Evolutionary conservation across 2,113 vertebrate species (phyloP).

Genomic region (Neolamprologus variostigma): DNA sequence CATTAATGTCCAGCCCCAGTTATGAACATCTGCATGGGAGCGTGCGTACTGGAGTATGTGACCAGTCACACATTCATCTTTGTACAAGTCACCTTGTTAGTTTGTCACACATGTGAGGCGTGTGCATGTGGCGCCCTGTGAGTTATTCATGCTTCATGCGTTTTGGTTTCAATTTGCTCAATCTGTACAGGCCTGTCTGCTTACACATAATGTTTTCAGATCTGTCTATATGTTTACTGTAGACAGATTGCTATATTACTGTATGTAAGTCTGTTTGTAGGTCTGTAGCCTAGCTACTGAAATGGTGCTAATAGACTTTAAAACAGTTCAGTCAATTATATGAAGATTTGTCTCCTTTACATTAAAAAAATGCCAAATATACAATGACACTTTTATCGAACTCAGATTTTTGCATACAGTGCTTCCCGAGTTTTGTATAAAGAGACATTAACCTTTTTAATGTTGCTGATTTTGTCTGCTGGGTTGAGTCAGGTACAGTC

Average conservation of each 20-base stretch:
- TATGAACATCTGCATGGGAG: background rate
- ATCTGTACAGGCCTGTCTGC: background rate
- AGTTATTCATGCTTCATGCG: background rate
- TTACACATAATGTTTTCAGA: background rate
- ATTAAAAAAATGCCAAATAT: background rate
- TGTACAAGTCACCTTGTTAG: conserved; percentile 1
- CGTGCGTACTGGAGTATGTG: background rate
- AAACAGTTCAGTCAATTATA: background rate
- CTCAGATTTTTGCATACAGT: background rate
- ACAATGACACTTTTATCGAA: background rate
- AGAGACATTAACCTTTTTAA: background rate
- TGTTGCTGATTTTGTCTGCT: background rate
- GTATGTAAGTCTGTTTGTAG: background rate
- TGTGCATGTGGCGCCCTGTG: background rate
- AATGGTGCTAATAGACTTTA: background rate
- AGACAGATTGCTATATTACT: background rate
- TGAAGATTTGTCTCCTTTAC: background rate
- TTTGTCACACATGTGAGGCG: background rate
- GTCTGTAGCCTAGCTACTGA: background rate
- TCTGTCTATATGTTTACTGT: background rate
- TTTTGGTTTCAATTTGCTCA: background rate
- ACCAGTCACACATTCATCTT: background rate
- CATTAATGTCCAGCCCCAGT: background rate
- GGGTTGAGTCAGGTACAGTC: background rate
- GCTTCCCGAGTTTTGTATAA: background rate